phyloP scores from a whole-genome alignment of 1,140 invertebrate genomes.

The Macrotrachela quadricornifera region DNA sequence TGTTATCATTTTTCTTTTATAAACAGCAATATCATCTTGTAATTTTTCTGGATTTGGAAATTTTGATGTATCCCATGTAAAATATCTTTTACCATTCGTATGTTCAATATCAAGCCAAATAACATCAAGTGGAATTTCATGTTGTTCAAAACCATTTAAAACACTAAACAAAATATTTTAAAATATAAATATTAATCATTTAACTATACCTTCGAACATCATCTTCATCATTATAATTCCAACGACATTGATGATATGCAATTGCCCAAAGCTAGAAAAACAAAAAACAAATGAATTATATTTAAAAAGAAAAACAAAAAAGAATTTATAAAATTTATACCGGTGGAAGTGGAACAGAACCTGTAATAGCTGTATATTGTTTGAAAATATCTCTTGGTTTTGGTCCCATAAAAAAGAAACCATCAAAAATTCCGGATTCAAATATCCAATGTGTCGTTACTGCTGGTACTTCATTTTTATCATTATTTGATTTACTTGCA shows the following conservation, averaged over 20 bases:
- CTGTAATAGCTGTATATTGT: conserved; percentile 68
- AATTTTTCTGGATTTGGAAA: conserved; percentile 69
- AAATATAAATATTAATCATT: too few species aligned
- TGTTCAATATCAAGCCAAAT: conserved; percentile 99
- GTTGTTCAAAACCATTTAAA: conserved; percentile 45
- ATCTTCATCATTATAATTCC: conserved; percentile 95
- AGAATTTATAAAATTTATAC: conserved; percentile 16
- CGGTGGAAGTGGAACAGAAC: conserved; percentile 64
- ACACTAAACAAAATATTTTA: too few species aligned
- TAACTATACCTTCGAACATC: conserved; percentile 47
- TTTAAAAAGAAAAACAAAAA: too few species aligned
- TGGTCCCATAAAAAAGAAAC: conserved; percentile 74
- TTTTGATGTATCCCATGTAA: conserved; percentile 78
- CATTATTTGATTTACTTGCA: conserved; percentile 8
- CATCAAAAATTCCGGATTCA: conserved; percentile 76
- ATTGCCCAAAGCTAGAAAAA: conserved; percentile 43
- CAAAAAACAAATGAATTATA: too few species aligned
- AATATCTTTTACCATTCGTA: conserved; percentile 86
- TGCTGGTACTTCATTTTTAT: conserved; percentile 32
- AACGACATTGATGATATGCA: conserved; percentile 84
- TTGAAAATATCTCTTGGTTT: conserved; percentile 56
- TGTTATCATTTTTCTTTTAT: conserved; percentile 72
- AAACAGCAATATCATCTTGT: conserved; percentile 66
- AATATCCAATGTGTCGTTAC: conserved; percentile 53
- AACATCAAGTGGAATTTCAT: conserved; percentile 80